Conservation (phyloP, 2,888 invertebrate species). For the Eupeodes luniger region DNA sequence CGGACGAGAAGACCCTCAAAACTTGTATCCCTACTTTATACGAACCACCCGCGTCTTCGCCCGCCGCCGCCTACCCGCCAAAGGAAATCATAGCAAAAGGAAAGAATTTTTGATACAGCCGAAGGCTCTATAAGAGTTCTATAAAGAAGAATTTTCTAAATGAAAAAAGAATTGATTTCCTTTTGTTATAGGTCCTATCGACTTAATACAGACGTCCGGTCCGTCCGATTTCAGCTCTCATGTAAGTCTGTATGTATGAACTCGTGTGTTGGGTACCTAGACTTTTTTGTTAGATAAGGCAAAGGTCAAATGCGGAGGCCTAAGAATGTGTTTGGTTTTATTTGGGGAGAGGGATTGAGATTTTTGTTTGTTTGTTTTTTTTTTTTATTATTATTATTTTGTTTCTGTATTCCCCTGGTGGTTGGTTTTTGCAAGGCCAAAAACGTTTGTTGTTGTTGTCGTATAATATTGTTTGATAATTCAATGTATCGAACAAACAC, state of each 20-base stretch:
- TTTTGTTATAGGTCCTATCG: slow-evolving; percentile 60
- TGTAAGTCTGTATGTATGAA: background rate
- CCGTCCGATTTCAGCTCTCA: slow-evolving; percentile 2
- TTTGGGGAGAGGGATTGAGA: slow-evolving; percentile 44
- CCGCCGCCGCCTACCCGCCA: too few relatives aligned
- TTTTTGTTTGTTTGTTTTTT: slow-evolving; percentile 1
- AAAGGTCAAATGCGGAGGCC: slow-evolving; percentile 43
- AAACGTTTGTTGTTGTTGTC: slow-evolving; percentile 1
- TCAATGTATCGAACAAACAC: slow-evolving; percentile 17
- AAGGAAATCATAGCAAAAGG: background rate
- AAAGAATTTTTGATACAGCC: slow-evolving; percentile 50
- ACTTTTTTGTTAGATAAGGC: slow-evolving; percentile 24
- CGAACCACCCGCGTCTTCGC: background rate
- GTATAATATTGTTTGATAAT: slow-evolving; percentile 44
- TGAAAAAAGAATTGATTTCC: slow-evolving; percentile 69
- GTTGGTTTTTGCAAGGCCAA: slow-evolving; percentile 30
- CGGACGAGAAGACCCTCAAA: slow-evolving; percentile 10
- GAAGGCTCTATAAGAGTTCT: slow-evolving; percentile 12
- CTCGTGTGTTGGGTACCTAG: background rate
- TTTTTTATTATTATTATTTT: background rate
- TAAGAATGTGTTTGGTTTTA: slow-evolving; percentile 56
- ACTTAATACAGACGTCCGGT: slow-evolving; percentile 49
- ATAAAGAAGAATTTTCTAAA: slow-evolving; percentile 41
- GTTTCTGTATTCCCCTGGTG: slow-evolving; percentile 20
- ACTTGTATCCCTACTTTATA: background rate